These are phyloP conservation scores for Spodoptera exigua DNA, from an alignment of 2,888 invertebrate genomes.

Conservation along the genomic window DNA sequence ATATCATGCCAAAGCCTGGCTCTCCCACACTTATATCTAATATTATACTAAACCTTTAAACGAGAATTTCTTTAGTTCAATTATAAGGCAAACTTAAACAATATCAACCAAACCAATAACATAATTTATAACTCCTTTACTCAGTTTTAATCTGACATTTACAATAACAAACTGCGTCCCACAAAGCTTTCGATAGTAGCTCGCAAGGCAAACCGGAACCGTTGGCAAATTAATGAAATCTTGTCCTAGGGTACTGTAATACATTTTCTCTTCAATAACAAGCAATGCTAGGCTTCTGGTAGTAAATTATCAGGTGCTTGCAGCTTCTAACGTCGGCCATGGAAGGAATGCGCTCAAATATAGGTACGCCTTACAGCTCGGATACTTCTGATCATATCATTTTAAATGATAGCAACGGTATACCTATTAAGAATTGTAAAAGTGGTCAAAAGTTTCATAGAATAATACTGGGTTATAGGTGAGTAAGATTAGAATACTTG, in stretches of 20 bases:
- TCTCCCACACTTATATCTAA: too few species aligned
- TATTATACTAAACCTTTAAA: too few species aligned
- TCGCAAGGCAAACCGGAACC: conserved; percentile 39
- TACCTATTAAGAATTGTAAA: too few species aligned
- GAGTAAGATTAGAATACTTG: too few species aligned
- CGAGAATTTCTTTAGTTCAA: too few species aligned
- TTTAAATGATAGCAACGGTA: conserved; percentile 54
- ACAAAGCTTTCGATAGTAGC: conserved; percentile 6
- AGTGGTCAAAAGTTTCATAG: too few species aligned
- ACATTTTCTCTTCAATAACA: conserved; percentile 35
- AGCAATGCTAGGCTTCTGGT: conserved; percentile 43
- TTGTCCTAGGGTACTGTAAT: conserved; percentile 17
- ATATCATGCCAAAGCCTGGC: too few species aligned
- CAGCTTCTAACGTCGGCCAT: conserved; percentile 53
- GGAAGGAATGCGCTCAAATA: conserved; percentile 63
- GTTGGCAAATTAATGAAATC: conserved; percentile 42
- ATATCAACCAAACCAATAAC: not conserved
- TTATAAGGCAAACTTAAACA: too few species aligned
- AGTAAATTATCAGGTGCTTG: conserved; percentile 64
- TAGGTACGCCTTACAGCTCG: conserved; percentile 36
- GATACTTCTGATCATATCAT: conserved; percentile 52
- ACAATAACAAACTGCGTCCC: conserved; percentile 9
- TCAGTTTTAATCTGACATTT: conserved; percentile 6
- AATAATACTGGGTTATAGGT: too few species aligned
- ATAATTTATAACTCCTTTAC: not conserved